phyloP scores from a whole-genome alignment of 2,797 vertebrate species.

The Pyrrhura leucotis region DNA sequence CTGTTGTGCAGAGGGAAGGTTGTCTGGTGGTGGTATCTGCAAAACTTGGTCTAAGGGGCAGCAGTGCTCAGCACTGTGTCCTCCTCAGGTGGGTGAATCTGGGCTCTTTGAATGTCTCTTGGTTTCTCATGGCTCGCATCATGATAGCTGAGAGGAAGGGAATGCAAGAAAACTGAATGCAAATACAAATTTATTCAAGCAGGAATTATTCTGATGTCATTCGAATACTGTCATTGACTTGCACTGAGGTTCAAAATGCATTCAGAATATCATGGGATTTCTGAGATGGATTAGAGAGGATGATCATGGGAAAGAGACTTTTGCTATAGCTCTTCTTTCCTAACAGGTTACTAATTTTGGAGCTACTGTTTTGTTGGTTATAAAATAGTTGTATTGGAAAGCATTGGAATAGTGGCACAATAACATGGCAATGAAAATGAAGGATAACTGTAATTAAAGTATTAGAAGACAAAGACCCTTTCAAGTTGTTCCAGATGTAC shows the following conservation, averaged over 20 bases:
- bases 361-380: background rate
- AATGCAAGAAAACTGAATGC: background rate
- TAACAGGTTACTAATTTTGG: background rate
- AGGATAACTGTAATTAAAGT: background rate
- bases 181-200: background rate
- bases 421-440: background rate
- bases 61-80: background rate
- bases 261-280: background rate
- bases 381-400: background rate
- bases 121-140: background rate
- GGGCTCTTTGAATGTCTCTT: background rate
- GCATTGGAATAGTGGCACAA: background rate
- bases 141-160: background rate
- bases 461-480: background rate
- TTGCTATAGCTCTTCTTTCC: background rate
- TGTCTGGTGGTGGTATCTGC: background rate
- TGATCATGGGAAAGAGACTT: background rate
- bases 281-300: background rate
- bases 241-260: background rate
- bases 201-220: background rate
- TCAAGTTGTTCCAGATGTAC: background rate
- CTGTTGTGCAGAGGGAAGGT: background rate
- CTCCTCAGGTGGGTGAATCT: background rate
- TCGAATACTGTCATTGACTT: no score
- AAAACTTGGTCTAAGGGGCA: background rate